Base-by-base conservation (phyloP, 2,888 invertebrate genomes). In the Tridacna gigas region DNA sequence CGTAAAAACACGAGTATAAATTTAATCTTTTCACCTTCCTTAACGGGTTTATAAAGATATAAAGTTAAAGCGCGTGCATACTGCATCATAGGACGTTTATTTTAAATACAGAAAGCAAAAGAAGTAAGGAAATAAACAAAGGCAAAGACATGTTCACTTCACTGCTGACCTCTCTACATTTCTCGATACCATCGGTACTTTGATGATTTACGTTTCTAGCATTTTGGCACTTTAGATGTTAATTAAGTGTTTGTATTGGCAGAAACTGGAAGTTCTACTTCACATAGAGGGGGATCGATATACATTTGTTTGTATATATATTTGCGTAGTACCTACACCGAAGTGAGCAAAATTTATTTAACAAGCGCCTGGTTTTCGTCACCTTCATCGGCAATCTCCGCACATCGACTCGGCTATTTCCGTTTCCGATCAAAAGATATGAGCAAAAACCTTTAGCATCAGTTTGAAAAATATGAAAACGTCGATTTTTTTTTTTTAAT, bases 201-300 rank as follows among this genome's bases (percentile, higher is more conserved):
- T 67, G 67, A 67, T 56, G 12, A 65, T 67, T 67, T 67, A 56
- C 20, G 56, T 20, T 20, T 20, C 20, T 15, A 56, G 9, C 56
- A 56, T 56, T 56, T 37, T 56, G 56, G 56, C 56, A 56, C 56
- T 56, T 56, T 20, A 20, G 20, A 20, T 56, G 56, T 56, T 56
- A 56, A 56, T 56, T 56, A 56, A 56, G 56, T 56, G 56, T 56
- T 56, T 56, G 56, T 56, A 56, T 56, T 56, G 56, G 56, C 56
- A 56, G 56, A 56, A 56, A 56, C 5, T 56, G 56, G 56, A 56
- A 20, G 56, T 20, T 56, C 56, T 56, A 56, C 56, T 56, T 56
- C 56, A 56, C 20, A 56, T 15, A 56, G 3, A 56, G 20, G 37
- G 2, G 37, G 56, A 56, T 56, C 56, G 56, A 56, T 56, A 56